Evolutionary conservation across 2,797 vertebrate species (phyloP), one percentile per base, ranked within the genome.

Genomic region (Sternarchorhynchus goeldii): DNA sequence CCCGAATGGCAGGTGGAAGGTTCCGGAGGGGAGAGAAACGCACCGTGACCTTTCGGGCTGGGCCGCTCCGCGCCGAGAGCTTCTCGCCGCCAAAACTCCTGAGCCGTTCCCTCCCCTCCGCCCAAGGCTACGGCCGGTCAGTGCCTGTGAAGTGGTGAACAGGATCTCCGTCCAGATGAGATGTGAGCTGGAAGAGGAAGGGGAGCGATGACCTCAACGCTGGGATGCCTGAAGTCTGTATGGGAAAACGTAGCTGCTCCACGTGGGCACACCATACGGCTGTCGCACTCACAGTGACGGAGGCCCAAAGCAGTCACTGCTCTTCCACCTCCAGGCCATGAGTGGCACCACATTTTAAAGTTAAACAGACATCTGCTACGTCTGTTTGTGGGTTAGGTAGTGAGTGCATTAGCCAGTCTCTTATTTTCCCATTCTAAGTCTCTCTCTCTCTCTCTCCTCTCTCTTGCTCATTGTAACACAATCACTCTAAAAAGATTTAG

Each of bases 281-380:
- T 62, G 78, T 87, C 87, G 89, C 83, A 84, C 78, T 83, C 82
- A 75, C 83, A 86, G 88, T 87, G 76, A 82, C 66, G 70, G 31
- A 75, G 71, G 80, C n/a, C 78, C 83, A 67, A 82, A 81, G 77
- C 50, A 68, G 59, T 64, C 84, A 85, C 77, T 63, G 77, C 58
- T 58, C 63, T 89, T 89, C 50, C 83, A 89, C 85, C 81, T 6
- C 2, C 55, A 14, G 69, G n/a, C 17, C 58, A 75, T 25, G 36
- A 50, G 68, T 64, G 29, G 36, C 18, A 82, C 74, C 70, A 25
- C 14, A 77, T 79, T 25, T 79, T 85, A 80, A 82, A 83, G 84
- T 76, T 84, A 86, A 87, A 86, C 67, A 75, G 70, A 64, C 75
- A 82, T 86, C 75, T 66, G 72, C 70, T 16, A 67, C 60, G 41